Base-by-base conservation (phyloP, 1,140 invertebrate species). In the Drosophila littoralis region DNA sequence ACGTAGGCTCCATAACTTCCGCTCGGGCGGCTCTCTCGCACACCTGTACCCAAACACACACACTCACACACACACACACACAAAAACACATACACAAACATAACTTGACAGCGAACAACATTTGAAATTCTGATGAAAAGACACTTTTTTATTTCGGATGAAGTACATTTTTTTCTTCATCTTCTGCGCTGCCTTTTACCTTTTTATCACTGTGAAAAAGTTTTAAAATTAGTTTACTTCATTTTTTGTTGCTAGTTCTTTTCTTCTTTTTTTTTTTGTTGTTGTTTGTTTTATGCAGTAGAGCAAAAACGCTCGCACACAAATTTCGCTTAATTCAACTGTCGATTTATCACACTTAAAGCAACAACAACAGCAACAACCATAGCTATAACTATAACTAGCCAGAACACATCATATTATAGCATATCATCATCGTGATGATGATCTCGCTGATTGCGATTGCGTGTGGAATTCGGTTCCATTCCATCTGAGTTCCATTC, bases 51-150 rank as follows among this genome's bases (percentile, higher is more conserved):
- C 84, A 68, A 58, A 77, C 72, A 54, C 72, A 60, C 50, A 50
- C 8, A 45, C 38, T 61, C 63, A 13, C 43, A 57, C 33, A 59
- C 36, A 36, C 13, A 50, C 32, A 54, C 57, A 42, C 46, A 63
- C 42, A 63, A 40, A 46, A 36, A 40, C 15, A 40, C 40, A 82
- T 38, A 64, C 66, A 12, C 40, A 54, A 10, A 40, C 45, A 59
- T 36, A n/a, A 40, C 22, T 48, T 58, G 55, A 13, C 35, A 50
- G 45, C 46, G 61, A 22, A 28, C 52, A 69, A 63, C 84, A 89
- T 88, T 88, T 84, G 89, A 88, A 84, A 89, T 88, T 89, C 80
- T 84, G 84, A 89, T 89, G 84, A 88, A 89, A 88, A 89, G 84
- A 89, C 80, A 88, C 77, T 75, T 89, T 89, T 89, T 84, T 80